phyloP scores from a whole-genome alignment of 2,797 vertebrate genomes.

The Carcharodon carcharias region DNA sequence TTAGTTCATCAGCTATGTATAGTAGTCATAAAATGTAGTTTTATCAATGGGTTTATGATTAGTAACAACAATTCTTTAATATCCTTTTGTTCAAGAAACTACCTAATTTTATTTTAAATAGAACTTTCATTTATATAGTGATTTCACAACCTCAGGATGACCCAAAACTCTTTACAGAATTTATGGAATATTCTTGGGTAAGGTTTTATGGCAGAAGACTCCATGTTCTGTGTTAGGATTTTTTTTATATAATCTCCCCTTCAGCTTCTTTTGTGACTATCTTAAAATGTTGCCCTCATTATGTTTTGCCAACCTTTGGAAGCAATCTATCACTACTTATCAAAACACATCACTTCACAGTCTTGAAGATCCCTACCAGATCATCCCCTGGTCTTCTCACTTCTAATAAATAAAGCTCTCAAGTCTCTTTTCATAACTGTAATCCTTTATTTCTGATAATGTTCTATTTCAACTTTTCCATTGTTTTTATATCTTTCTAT shows the following conservation, averaged over 20 bases:
- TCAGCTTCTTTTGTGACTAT: background rate
- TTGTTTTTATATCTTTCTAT: background rate
- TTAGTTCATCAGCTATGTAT: background rate
- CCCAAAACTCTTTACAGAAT: background rate
- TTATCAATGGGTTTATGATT: background rate
- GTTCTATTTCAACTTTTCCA: background rate
- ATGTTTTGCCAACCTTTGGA: background rate
- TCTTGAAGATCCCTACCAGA: background rate
- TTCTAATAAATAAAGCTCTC: conserved; percentile 5
- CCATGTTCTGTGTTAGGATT: background rate
- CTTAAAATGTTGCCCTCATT: background rate
- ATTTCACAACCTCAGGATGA: background rate
- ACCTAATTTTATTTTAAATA: background rate
- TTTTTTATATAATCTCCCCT: background rate
- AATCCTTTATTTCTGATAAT: background rate
- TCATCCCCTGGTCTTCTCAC: background rate
- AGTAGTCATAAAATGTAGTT: background rate
- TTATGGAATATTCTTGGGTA: background rate
- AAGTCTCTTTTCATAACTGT: background rate
- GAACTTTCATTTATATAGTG: background rate
- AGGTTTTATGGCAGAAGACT: background rate
- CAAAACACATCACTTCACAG: background rate
- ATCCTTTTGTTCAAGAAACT: background rate
- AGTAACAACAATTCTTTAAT: background rate
- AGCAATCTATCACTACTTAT: background rate